Evolutionary conservation across 2,888 invertebrate species (phyloP), one percentile per base, ranked within the genome.

Genomic region (Hirudinaria manillensis): DNA sequence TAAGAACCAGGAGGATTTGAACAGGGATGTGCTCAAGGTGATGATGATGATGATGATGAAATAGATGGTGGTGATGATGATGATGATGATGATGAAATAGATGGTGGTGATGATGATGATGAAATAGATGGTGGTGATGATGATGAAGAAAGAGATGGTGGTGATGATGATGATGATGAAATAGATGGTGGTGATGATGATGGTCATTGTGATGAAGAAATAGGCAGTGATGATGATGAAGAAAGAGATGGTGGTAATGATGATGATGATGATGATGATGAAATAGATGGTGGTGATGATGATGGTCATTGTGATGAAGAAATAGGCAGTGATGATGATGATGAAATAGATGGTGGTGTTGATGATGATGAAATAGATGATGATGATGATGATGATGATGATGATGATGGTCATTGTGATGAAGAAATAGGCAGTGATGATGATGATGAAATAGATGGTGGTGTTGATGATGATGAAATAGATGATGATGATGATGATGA

Each of bases 191-290:
- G n/a, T n/a, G n/a, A 53, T 53, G 21, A 53, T 53, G 53, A 53
- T 53, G 53, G 21, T 53, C 13, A 53, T 53, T 53, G 21, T 21
- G 21, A 53, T 53, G 21, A 53, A 53, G 53, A 53, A 16, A 21
- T 21, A 16, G 53, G 21, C 53, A 21, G 21, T 53, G 53, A 53
- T n/a, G n/a, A n/a, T n/a, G n/a, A n/a, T n/a, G n/a, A n/a, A n/a
- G n/a, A n/a, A n/a, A n/a, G n/a, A n/a, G n/a, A n/a, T n/a, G n/a
- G 89, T 99, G 21, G 87, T 99, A 0, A 99, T 98, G 88, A 91
- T 91, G 82, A 78, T 21, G 71, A 32, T 29, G 67, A 24, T 16
- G 38, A 34, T 13, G 71, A 61, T 61, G 6, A 61, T 61, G 70
- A 53, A 7, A 10, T 0, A 21, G 71, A 32, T 34, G 67, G 16